Evolutionary conservation across 2,797 vertebrate genomes (phyloP).

Genomic region (Microhierax caerulescens): DNA sequence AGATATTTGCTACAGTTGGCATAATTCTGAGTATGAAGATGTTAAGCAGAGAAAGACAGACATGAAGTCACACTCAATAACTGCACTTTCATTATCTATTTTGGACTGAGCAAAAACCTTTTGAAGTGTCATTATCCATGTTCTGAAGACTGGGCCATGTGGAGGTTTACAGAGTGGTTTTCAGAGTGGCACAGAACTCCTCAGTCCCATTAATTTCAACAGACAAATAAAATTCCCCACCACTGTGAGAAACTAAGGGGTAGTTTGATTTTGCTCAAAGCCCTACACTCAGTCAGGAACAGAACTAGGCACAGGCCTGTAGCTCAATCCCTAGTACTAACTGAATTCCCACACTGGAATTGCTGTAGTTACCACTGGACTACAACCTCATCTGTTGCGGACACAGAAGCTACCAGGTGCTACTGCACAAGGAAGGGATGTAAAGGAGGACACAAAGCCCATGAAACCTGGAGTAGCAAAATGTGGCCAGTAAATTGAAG

Average conservation of each 20-base stretch:
- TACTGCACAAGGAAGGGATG: background rate
- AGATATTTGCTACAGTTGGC: background rate
- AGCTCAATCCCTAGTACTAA: background rate
- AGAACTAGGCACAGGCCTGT: background rate
- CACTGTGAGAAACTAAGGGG: background rate
- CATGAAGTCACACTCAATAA: background rate
- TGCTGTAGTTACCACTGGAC: background rate
- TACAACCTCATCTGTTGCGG: background rate
- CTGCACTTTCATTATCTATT: background rate
- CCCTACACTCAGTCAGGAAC: background rate
- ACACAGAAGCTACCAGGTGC: background rate
- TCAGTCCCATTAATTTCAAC: background rate
- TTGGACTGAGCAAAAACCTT: background rate
- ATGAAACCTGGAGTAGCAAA: background rate
- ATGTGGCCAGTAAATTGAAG: rapidly evolving
- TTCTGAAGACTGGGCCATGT: background rate
- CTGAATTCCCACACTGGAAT: background rate
- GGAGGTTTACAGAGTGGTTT: background rate
- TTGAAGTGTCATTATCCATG: rapidly evolving
- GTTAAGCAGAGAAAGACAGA: background rate
- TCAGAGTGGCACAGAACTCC: background rate
- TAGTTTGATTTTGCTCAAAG: background rate
- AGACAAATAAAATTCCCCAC: background rate
- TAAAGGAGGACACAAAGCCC: background rate
- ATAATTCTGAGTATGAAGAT: background rate